Percentiles rank a stretch among this genome's conserved stretches.
Conservation (phyloP, 92 coral and sea anemone genomes). For the Ricordea florida region DNA sequence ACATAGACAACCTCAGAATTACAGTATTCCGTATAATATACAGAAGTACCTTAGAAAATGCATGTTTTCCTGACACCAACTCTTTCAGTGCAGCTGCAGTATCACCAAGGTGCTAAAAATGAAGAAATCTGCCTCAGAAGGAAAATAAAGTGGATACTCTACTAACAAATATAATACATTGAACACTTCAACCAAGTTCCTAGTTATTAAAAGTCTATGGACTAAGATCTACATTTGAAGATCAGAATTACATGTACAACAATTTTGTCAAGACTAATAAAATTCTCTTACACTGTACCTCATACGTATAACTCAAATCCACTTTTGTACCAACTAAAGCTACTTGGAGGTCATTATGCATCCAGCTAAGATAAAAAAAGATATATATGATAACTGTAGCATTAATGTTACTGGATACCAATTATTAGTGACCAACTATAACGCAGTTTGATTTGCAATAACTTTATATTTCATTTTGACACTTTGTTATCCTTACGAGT, state of each 20-base stretch:
- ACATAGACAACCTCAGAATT: too few species aligned
- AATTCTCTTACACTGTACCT: constrained; percentile 45
- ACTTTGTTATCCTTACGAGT: too few species aligned
- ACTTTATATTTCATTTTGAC: too few species aligned
- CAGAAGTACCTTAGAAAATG: constrained; percentile 96
- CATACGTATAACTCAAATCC: constrained; percentile 85
- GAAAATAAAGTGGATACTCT: background rate
- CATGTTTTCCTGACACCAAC: constrained; percentile 80
- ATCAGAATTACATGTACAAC: too few species aligned
- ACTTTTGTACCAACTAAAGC: constrained; percentile 86
- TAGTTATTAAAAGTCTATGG: too few species aligned
- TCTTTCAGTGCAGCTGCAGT: constrained; percentile 69
- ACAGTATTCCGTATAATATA: too few species aligned
- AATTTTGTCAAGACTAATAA: background rate
- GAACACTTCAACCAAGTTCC: too few species aligned
- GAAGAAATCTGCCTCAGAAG: background rate
- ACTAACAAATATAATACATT: background rate
- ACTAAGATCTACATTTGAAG: too few species aligned
- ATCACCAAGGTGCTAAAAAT: constrained; percentile 88
- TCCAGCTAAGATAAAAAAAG: constrained; percentile 67
- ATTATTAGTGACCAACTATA: background rate
- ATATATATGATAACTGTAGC: background rate
- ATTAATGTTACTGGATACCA: background rate
- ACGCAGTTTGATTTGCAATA: too few species aligned
- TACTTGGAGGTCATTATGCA: constrained; percentile 91